These are phyloP conservation scores for Tichodroma muraria DNA, from an alignment of 2,113 vertebrate species.

Conservation along the genomic window DNA sequence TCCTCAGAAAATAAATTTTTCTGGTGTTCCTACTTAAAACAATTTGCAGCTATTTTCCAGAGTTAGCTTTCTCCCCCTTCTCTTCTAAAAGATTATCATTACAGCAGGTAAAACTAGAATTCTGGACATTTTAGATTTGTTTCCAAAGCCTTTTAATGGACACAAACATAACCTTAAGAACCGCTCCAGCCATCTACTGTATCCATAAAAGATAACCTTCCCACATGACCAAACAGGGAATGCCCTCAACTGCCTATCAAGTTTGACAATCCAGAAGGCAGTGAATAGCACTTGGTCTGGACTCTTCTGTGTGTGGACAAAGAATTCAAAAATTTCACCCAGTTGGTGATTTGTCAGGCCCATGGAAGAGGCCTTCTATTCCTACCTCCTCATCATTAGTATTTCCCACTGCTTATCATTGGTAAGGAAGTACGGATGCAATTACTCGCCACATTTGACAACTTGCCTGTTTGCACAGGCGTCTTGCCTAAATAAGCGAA, in stretches of 20 bases:
- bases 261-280: not conserved
- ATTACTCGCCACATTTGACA: not conserved
- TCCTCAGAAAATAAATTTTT: not conserved
- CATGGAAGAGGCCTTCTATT: not conserved
- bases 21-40: not conserved
- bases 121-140: not conserved
- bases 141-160: not conserved
- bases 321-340: not conserved
- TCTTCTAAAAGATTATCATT: not conserved
- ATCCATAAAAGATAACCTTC: not conserved
- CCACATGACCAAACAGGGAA: not conserved
- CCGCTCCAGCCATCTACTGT: not conserved
- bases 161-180: not conserved
- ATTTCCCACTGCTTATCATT: not conserved
- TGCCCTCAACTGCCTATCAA: not conserved
- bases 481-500: not conserved
- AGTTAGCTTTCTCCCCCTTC: not conserved
- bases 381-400: not conserved
- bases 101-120: not conserved
- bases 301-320: not conserved
- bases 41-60: not conserved
- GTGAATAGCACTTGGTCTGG: not conserved
- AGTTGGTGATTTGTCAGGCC: not conserved
- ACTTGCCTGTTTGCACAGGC: not conserved
- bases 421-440: not conserved